Evolutionary conservation across 1,140 invertebrate genomes (phyloP).

Genomic region (Panonychus citri): DNA sequence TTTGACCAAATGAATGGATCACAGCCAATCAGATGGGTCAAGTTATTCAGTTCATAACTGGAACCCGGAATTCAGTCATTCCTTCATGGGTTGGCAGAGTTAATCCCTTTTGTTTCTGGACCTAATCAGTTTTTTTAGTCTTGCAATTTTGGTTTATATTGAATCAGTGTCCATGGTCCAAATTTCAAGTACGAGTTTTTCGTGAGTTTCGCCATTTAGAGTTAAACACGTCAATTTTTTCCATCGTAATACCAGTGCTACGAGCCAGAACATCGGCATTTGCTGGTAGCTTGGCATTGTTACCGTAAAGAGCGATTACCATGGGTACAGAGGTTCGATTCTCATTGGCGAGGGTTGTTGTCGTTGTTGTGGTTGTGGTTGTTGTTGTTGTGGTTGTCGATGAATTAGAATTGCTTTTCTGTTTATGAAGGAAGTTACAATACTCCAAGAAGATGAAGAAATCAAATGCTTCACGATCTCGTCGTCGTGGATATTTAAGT

Average conservation of each 20-base stretch:
- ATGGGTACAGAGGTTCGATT: slow-evolving; percentile 23
- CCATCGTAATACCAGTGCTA: slow-evolving; percentile 35
- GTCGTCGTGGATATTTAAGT: slow-evolving; percentile 41
- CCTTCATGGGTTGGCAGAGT: too few species aligned
- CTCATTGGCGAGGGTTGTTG: slow-evolving; percentile 10
- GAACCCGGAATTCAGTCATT: too few species aligned
- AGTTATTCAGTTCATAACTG: too few species aligned
- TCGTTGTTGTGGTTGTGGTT: too few species aligned
- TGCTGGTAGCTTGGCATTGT: slow-evolving; percentile 17
- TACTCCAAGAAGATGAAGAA: slow-evolving; percentile 44
- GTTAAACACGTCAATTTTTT: slow-evolving; percentile 37
- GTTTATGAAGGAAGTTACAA: slow-evolving; percentile 38
- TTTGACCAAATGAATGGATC: too few species aligned
- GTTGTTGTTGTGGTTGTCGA: too few species aligned
- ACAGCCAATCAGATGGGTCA: too few species aligned
- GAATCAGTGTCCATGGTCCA: too few species aligned
- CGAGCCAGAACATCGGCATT: slow-evolving; percentile 29
- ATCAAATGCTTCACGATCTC: slow-evolving; percentile 39
- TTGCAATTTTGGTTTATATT: too few species aligned
- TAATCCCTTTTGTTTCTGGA: too few species aligned
- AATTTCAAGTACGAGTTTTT: slow-evolving; percentile 20
- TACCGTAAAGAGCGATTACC: slow-evolving; percentile 34
- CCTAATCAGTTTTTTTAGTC: too few species aligned
- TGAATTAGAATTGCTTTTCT: too few species aligned
- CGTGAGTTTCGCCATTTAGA: slow-evolving; percentile 38